phyloP scores from a whole-genome alignment of 2,888 invertebrate genomes.

The Siphlonurus alternatus region DNA sequence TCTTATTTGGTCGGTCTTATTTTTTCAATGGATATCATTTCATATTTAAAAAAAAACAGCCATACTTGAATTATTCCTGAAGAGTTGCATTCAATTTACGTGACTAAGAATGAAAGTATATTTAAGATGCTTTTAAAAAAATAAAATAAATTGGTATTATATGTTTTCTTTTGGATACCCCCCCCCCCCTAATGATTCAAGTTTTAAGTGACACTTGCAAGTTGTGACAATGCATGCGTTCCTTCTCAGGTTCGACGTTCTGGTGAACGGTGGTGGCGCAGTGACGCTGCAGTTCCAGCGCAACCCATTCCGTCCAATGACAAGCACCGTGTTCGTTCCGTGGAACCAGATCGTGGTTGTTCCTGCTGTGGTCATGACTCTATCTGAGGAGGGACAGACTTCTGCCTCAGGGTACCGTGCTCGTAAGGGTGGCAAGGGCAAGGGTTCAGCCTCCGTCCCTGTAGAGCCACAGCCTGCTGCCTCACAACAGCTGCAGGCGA shows the following conservation, averaged over 20 bases:
- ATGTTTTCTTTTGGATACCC: too few relatives aligned
- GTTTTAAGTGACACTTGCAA: too few relatives aligned
- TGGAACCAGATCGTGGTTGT: conserved; percentile 96
- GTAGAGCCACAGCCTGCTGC: conserved; percentile 8
- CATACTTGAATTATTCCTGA: too few relatives aligned
- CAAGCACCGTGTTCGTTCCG: conserved; percentile 83
- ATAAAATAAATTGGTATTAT: too few relatives aligned
- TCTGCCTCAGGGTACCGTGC: not conserved
- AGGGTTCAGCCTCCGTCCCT: conserved; percentile 11
- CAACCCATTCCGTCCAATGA: conserved; percentile 78
- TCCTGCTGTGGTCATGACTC: conserved; percentile 73
- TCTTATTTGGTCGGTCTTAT: too few relatives aligned
- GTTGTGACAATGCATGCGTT: too few relatives aligned
- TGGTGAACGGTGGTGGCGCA: conserved; percentile 97
- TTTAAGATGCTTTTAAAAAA: too few relatives aligned
- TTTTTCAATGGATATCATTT: too few relatives aligned
- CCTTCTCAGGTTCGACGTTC: conserved; percentile 78
- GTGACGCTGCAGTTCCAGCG: conserved; percentile 93
- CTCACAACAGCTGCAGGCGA: not conserved
- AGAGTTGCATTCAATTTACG: too few relatives aligned
- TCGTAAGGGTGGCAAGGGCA: not conserved
- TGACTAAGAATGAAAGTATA: too few relatives aligned
- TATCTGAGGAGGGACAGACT: conserved; percentile 42
- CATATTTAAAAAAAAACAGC: too few relatives aligned
- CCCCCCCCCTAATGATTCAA: too few relatives aligned